These are phyloP conservation scores for Chaetodon trifasciatus DNA, from an alignment of 2,797 vertebrate species.

Conservation along the genomic window DNA sequence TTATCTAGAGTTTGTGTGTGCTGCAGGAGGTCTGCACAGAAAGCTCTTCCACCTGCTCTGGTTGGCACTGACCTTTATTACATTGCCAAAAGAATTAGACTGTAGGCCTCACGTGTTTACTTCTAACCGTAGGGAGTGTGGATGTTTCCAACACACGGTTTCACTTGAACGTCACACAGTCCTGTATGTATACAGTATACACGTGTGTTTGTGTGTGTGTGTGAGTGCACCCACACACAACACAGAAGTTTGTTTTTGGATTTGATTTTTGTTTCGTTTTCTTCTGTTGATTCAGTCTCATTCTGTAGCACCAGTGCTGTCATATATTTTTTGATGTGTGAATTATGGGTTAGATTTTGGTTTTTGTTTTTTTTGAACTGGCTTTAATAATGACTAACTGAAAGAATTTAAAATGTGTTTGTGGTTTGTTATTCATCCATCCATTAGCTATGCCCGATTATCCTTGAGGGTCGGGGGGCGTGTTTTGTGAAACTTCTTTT, in stretches of 20 bases:
- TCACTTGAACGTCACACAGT: conserved; percentile 3
- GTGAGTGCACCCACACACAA: conserved; percentile 2
- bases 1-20: neutral
- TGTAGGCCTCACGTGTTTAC: conserved; percentile 33
- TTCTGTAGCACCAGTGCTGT: conserved; percentile 38
- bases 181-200: neutral
- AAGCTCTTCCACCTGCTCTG: neutral
- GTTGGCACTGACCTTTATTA: conserved; percentile 12
- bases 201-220: neutral
- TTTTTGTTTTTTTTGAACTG: conserved; percentile 19
- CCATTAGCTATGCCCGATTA: neutral
- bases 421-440: conserved; percentile 19
- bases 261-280: conserved; percentile 17
- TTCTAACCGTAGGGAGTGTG: neutral
- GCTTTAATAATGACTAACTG: conserved; percentile 33
- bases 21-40: neutral
- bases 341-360: conserved; percentile 12
- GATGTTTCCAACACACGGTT: conserved; percentile 10
- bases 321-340: conserved; percentile 20
- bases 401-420: conserved; percentile 29
- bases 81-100: conserved; percentile 56
- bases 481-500: conserved; percentile 24
- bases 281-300: conserved; percentile 27
- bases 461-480: neutral
- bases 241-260: conserved; percentile 30